Evolutionary conservation across 1,140 invertebrate species (phyloP), one percentile per base, ranked within the genome.

Genomic region (Notospermus geniculatus): DNA sequence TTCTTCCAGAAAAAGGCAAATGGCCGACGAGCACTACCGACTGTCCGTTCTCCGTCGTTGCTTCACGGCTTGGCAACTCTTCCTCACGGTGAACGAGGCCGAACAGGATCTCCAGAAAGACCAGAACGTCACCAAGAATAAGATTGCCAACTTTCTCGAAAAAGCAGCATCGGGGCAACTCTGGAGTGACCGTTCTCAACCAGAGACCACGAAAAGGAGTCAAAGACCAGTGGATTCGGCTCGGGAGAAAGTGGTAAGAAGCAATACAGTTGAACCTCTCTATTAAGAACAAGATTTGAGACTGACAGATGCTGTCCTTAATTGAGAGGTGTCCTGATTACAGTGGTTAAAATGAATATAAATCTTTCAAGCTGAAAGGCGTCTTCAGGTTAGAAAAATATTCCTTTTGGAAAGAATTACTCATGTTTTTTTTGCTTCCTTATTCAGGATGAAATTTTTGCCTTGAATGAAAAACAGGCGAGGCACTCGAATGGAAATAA

Each of bases 91-190:
- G 57, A 65, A 77, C 58, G 64, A 71, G 63, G 68, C 75, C 2
- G 62, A 64, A 11, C 64, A 63, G 15, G 59, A 70, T 23, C 36
- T 79, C 36, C 65, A 74, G 28, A 32, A 69, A 13, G 72, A 66
- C 9, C 71, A 79, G 64, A 61, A 65, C n/a, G 65, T 56, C 45
- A 78, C 76, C 23, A 69, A 70, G 25, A 70, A 59, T 55, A 80
- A 80, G 46, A 80, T 80, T 75, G 65, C 70, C 53, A 69, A 69
- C 15, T 64, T 80, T 32, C 60, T 80, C 11, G 71, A 73, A 22
- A 73, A 74, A 17, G 77, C 77, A 45, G 66, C 72, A 30, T 63
- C 66, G 2, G 74, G 75, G 1, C 71, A 68, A 57, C 57, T 78
- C 2, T 65, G 65, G 63, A 52, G 56, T 22, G 64, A 67, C 2